A percentile compares a stretch with the other conserved stretches of the same genome.
phyloP scores from a whole-genome alignment of 2,797 vertebrate genomes.

The Sebastes diaconus region DNA sequence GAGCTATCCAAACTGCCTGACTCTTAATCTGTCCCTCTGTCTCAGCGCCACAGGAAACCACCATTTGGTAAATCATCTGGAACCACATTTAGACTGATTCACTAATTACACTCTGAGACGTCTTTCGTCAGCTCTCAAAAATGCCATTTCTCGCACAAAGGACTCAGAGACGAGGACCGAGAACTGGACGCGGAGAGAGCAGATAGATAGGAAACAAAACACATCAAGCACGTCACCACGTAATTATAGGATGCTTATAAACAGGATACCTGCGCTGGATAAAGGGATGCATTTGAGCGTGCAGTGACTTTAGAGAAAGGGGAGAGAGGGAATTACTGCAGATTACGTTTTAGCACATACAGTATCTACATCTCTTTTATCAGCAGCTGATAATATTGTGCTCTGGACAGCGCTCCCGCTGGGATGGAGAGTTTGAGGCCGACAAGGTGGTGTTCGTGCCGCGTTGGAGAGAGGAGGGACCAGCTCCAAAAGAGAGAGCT shows the following conservation, averaged over 20 bases:
- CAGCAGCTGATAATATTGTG: conserved; percentile 60
- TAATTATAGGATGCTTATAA: conserved; percentile 42
- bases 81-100: conserved; percentile 82
- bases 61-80: conserved; percentile 85
- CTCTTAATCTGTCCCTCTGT: conserved; percentile 81
- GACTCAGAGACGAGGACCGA: conserved; percentile 32
- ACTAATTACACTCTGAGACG: conserved; percentile 80
- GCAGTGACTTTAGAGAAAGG: conserved; percentile 23
- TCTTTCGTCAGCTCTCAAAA: conserved; percentile 80
- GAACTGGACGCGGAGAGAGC: conserved; percentile 32
- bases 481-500: conserved; percentile 71
- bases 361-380: conserved; percentile 72
- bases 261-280: conserved; percentile 59
- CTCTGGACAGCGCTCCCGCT: conserved; percentile 62
- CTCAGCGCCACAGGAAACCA: conserved; percentile 83
- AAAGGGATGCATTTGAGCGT: conserved; percentile 51
- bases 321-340: conserved; percentile 43
- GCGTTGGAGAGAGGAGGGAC: conserved; percentile 53
- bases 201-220: conserved; percentile 50
- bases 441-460: conserved; percentile 42
- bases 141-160: conserved; percentile 76
- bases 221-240: conserved; percentile 52
- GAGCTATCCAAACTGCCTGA: conserved; percentile 79
- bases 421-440: conserved; percentile 13
- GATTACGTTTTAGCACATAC: conserved; percentile 54